Percentiles rank a stretch among this genome's conserved stretches.
Conservation (phyloP, 1,140 invertebrate species). For the Planococcus citri region DNA sequence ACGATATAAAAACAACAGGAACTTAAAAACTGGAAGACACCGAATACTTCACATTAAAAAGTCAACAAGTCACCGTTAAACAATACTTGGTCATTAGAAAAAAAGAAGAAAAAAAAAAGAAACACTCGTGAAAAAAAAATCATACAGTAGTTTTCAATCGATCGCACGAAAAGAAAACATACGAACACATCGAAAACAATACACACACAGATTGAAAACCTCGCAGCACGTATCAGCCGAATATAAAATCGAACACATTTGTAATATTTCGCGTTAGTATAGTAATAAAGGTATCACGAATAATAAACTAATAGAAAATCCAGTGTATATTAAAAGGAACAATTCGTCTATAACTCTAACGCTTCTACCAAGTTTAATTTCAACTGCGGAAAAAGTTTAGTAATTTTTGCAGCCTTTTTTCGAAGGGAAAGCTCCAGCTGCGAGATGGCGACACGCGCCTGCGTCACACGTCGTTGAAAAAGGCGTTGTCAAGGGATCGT, state of each 20-base stretch:
- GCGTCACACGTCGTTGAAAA: neutral
- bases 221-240: neutral
- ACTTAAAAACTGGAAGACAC: neutral
- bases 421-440: conserved; percentile 14
- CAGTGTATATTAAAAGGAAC: neutral
- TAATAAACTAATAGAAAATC: neutral
- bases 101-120: too few species aligned
- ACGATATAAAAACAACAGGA: neutral
- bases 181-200: neutral
- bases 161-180: neutral
- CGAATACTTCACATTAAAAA: neutral
- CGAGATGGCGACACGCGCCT: neutral
- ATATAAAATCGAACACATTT: neutral
- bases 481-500: conserved; percentile 18
- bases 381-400: conserved; percentile 13
- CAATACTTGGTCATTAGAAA: neutral
- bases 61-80: neutral
- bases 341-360: neutral
- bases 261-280: too few species aligned
- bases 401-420: conserved; percentile 16
- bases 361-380: neutral
- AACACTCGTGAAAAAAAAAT: neutral
- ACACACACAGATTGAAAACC: neutral
- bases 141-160: neutral
- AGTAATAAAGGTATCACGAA: neutral